phyloP scores from a whole-genome alignment of 2,797 vertebrate genomes.

The Uromys caudimaculatus region DNA sequence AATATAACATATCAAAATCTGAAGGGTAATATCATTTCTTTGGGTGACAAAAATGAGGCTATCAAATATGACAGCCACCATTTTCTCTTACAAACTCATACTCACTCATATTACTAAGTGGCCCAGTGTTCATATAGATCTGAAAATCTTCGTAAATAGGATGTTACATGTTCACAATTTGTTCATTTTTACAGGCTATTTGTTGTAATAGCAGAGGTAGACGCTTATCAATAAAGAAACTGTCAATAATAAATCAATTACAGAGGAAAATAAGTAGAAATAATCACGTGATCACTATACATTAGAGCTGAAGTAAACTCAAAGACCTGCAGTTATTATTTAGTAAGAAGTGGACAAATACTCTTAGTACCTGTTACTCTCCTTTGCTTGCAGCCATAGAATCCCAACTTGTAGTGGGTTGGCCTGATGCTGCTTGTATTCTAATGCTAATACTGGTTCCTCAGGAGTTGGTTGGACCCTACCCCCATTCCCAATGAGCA shows the following conservation, averaged over 20 bases:
- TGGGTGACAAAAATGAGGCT: not conserved
- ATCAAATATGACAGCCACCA: not conserved
- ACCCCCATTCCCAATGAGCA: too few relatives aligned
- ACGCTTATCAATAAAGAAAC: not conserved
- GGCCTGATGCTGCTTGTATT: too few relatives aligned
- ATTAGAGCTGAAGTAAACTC: not conserved
- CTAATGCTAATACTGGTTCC: too few relatives aligned
- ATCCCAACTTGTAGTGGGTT: not conserved
- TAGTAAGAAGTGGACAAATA: not conserved
- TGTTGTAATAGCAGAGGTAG: not conserved
- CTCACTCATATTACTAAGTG: not conserved
- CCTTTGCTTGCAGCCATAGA: not conserved
- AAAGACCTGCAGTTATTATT: not conserved
- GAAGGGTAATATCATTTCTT: not conserved
- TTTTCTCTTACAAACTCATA: not conserved
- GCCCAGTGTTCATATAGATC: not conserved
- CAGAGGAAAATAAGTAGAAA: not conserved
- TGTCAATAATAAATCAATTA: not conserved
- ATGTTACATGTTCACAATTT: not conserved
- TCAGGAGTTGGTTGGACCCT: too few relatives aligned
- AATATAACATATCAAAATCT: not conserved
- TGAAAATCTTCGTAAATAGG: not conserved
- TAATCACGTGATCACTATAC: not conserved
- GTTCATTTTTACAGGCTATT: not conserved
- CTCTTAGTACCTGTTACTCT: fast-evolving